Percentiles rank a stretch among this genome's conserved stretches.
Conservation (phyloP, 2,797 vertebrate genomes). For the Naso thynnoides region DNA sequence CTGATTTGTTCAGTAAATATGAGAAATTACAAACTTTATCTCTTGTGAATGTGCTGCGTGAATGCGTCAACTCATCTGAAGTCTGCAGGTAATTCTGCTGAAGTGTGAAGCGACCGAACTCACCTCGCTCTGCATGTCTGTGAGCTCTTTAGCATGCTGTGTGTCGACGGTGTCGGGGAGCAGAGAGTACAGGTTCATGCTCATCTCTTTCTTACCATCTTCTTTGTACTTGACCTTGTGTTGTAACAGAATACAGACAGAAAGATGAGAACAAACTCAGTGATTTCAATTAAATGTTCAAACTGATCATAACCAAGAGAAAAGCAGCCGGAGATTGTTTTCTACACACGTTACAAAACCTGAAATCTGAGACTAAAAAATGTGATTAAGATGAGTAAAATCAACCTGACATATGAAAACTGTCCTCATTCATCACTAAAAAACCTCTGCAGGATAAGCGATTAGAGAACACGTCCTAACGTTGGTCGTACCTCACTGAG, state of each 20-base stretch:
- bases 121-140: slow-evolving; percentile 74
- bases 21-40: not conserved
- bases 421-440: too few relatives aligned
- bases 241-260: not conserved
- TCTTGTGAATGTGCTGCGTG: not conserved
- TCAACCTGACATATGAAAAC: too few relatives aligned
- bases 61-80: not conserved
- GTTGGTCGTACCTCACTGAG: slow-evolving; percentile 85
- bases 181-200: slow-evolving; percentile 70
- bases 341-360: too few relatives aligned
- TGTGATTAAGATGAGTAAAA: not conserved
- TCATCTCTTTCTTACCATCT: slow-evolving; percentile 65
- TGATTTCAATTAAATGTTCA: not conserved
- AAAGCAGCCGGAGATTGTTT: too few relatives aligned
- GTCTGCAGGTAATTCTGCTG: not conserved
- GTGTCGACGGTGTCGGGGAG: slow-evolving; percentile 89
- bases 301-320: not conserved
- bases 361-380: not conserved
- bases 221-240: slow-evolving; percentile 74
- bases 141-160: slow-evolving; percentile 87
- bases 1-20: too few relatives aligned
- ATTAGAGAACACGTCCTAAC: too few relatives aligned
- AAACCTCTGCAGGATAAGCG: too few relatives aligned
- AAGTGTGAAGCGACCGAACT: not conserved
- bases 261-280: not conserved